Evolutionary conservation across 2,888 invertebrate species (phyloP), one percentile per base, ranked within the genome.

Genomic region (Punctoribates punctum): DNA sequence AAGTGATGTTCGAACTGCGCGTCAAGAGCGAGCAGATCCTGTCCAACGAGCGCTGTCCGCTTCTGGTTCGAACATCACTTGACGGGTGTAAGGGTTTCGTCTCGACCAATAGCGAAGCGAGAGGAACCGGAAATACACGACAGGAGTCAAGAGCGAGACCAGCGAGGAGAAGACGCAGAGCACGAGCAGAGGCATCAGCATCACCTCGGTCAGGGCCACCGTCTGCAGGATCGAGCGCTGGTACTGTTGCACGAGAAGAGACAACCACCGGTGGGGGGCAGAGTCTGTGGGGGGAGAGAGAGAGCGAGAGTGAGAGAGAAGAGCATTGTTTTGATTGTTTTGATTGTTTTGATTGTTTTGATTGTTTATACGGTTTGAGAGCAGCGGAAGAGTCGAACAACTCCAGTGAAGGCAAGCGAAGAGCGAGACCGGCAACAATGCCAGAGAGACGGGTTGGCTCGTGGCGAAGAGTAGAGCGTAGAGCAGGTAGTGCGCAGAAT

Each of bases 81-180:
- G 77, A 77, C 79, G 77, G 11, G 78, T 79, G 57, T 81, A 80
- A 15, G 80, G 80, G 87, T 99, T 99, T 81, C 99, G 90, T 77
- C 94, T 89, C 8, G 98, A 98, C 78, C 91, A 87, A 86, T 98
- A 96, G 78, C 99, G 90, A 83, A 94, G 88, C 78, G 90, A 89
- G 82, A 99, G 86, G 86, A 99, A 99, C 84, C 97, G 93, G 86
- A 96, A 98, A 87, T 98, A 99, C 82, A 96, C 89, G 85, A 99
- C 92, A 65, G 97, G 96, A 17, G 96, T 92, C 82, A 98, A 86
- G 77, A 98, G 86, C 38, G 92, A 93, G 82, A 92, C n/a, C n/a
- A n/a, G n/a, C n/a, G n/a, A n/a, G n/a, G n/a, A n/a, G n/a, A n/a
- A n/a, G n/a, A n/a, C n/a, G n/a, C n/a, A n/a, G 34, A 87, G 81